Percentiles rank a stretch among this genome's conserved stretches.
These are phyloP conservation scores for Barbus barbus DNA, from an alignment of 2,113 vertebrate genomes.

Conservation along the genomic window DNA sequence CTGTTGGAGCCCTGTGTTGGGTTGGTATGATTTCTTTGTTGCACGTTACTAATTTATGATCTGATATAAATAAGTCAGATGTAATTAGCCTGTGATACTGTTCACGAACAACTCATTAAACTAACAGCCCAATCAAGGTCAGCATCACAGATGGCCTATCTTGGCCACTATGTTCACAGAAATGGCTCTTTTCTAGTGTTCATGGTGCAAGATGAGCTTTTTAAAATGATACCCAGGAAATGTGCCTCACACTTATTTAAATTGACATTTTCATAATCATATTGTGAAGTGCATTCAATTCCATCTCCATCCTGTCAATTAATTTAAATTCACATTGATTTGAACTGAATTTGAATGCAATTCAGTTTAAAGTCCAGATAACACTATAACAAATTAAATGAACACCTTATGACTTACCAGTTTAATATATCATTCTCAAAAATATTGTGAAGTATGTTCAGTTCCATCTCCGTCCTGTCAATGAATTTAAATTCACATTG, in stretches of 20 bases:
- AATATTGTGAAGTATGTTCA: background rate
- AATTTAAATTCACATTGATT: too few relatives aligned
- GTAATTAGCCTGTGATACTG: conserved; percentile 3
- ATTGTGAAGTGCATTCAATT: too few relatives aligned
- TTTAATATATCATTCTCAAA: too few relatives aligned
- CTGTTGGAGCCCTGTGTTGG: conserved; percentile 23
- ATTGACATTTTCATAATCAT: background rate
- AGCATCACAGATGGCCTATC: conserved; percentile 19
- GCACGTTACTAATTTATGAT: conserved; percentile 17
- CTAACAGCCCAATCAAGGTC: conserved; percentile 13
- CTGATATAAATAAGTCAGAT: conserved; percentile 26
- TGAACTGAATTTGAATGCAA: too few relatives aligned
- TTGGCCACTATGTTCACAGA: conserved; percentile 23
- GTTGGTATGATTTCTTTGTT: conserved; percentile 5
- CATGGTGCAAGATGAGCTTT: background rate
- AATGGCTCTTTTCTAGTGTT: background rate
- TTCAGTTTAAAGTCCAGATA: too few relatives aligned
- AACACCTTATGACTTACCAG: too few relatives aligned
- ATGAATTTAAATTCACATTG: too few relatives aligned
- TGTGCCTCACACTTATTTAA: conserved; percentile 6
- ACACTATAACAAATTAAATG: too few relatives aligned
- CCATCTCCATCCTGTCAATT: too few relatives aligned
- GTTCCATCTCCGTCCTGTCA: background rate
- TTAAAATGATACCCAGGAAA: background rate
- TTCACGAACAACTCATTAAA: conserved; percentile 36